Percentiles rank a stretch among this genome's conserved stretches.
Evolutionary conservation across 2,888 invertebrate genomes (phyloP).

Genomic region (Brachyptera putata): DNA sequence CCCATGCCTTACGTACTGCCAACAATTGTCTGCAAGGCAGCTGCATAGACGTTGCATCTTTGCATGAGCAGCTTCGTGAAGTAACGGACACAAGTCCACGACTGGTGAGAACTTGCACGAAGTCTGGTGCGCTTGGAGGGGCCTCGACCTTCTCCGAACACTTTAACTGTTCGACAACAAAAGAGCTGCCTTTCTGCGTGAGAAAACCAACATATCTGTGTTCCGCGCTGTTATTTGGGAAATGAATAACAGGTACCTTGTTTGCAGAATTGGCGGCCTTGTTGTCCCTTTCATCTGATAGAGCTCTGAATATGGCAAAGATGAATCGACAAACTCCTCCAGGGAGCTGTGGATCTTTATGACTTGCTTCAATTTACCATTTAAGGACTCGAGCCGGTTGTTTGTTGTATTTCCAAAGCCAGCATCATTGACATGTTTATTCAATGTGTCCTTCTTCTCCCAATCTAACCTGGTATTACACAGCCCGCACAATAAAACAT

Average conservation of each 20-base stretch:
- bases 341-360: conserved; percentile 26
- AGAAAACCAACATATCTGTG: neutral
- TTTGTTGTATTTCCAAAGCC: conserved; percentile 32
- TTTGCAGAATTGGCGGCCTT: too few relatives aligned
- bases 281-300: conserved; percentile 21
- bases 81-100: neutral
- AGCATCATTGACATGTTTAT: too few relatives aligned
- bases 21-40: neutral
- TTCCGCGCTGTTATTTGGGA: neutral
- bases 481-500: too few relatives aligned
- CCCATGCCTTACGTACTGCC: neutral
- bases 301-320: conserved; percentile 18
- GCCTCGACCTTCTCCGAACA: neutral
- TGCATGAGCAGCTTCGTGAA: neutral
- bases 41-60: neutral
- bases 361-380: conserved; percentile 30
- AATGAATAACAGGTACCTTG: neutral
- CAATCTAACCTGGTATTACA: too few relatives aligned
- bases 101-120: neutral
- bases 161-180: neutral
- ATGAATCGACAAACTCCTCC: conserved; percentile 24
- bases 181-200: neutral
- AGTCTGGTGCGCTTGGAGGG: neutral
- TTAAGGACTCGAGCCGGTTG: conserved; percentile 31
- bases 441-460: too few relatives aligned